These are phyloP conservation scores for Epizoanthus illoricatus DNA, from an alignment of 92 coral and sea anemone species.

Conservation along the genomic window DNA sequence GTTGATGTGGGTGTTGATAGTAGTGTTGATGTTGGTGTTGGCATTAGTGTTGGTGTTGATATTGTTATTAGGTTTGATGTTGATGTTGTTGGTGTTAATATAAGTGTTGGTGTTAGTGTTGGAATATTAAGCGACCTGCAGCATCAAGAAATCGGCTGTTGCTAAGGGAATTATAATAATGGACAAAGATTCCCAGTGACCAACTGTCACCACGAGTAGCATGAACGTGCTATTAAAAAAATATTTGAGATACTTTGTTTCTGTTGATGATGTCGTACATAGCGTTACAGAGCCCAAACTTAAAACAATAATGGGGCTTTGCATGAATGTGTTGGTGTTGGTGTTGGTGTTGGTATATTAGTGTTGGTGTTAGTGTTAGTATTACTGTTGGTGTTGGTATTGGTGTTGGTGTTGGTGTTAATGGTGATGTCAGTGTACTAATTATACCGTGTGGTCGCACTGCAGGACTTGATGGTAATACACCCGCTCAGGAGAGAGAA, in stretches of 20 bases:
- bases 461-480: constrained; percentile 90
- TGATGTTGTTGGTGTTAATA: neutral
- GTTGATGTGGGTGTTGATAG: too few relatives aligned
- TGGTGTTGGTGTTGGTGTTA: neutral
- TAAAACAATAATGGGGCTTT: too few relatives aligned
- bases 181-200: too few relatives aligned
- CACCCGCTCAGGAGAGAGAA: constrained; percentile 90
- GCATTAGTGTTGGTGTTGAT: neutral
- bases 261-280: too few relatives aligned
- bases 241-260: too few relatives aligned
- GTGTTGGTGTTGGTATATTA: neutral
- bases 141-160: too few relatives aligned
- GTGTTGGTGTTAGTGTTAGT: neutral
- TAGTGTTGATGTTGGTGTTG: neutral
- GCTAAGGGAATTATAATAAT: too few relatives aligned
- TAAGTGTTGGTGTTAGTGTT: neutral
- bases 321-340: too few relatives aligned
- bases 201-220: too few relatives aligned
- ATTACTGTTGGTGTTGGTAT: neutral
- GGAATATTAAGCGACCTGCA: too few relatives aligned
- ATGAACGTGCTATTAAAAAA: too few relatives aligned
- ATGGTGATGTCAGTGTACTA: neutral
- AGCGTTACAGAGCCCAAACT: too few relatives aligned
- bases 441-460: neutral
- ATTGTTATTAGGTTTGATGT: neutral